Evolutionary conservation across 2,113 vertebrate genomes (phyloP).

Genomic region (Stegostoma tigrinum): DNA sequence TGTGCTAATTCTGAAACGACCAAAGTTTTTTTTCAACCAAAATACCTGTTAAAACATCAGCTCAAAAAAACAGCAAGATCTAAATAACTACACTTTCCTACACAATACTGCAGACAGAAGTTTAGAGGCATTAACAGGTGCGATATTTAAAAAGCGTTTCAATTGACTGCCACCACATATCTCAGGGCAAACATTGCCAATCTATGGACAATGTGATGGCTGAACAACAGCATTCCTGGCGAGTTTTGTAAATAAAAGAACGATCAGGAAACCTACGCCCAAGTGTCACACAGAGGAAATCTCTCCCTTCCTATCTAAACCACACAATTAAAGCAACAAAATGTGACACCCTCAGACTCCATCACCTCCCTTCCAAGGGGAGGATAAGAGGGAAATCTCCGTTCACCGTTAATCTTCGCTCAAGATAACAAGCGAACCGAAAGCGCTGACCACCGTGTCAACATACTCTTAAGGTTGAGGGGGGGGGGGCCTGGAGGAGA

Average conservation of each 20-base stretch:
- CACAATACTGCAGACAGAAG: neutral
- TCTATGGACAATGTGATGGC: neutral
- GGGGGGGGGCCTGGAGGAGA: too few relatives aligned
- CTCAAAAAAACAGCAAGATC: neutral
- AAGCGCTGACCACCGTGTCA: neutral
- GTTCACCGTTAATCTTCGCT: neutral
- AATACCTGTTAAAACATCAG: neutral
- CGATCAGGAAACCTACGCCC: neutral
- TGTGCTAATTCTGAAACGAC: neutral
- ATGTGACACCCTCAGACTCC: neutral
- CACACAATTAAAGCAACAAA: neutral
- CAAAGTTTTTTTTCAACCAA: neutral
- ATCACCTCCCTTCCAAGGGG: neutral
- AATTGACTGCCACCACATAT: neutral
- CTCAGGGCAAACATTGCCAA: neutral
- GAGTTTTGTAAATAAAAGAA: neutral
- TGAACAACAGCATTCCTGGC: neutral
- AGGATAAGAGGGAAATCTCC: neutral
- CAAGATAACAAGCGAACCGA: neutral
- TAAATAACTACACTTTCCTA: neutral
- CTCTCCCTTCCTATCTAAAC: neutral
- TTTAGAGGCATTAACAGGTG: neutral
- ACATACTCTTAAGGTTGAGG: neutral
- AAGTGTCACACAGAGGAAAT: neutral
- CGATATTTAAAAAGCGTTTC: slow-evolving; percentile 10